These are phyloP conservation scores for Auanema freiburgensis DNA, from an alignment of 2,888 invertebrate genomes.

Conservation along the genomic window DNA sequence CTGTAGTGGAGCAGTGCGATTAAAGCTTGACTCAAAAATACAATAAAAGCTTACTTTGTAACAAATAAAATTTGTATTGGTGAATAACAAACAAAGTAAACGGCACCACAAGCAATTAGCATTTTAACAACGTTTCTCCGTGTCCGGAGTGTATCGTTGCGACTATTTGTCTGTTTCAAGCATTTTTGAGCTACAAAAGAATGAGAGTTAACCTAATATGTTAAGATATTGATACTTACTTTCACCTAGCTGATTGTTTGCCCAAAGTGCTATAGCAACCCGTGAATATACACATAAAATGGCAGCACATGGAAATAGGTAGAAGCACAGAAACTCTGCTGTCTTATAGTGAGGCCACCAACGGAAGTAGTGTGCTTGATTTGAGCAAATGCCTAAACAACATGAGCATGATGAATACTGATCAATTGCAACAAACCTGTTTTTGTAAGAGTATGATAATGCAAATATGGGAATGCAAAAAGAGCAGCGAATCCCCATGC, in stretches of 20 bases:
- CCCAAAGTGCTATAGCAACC: conserved; percentile 53
- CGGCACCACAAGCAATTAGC: conserved; percentile 67
- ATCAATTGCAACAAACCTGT: not conserved
- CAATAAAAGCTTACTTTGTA: conserved; percentile 39
- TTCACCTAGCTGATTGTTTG: conserved; percentile 50
- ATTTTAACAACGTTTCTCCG: conserved; percentile 67
- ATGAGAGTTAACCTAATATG: not conserved
- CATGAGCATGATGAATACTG: not conserved
- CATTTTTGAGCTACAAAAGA: conserved; percentile 1
- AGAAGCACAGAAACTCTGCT: conserved; percentile 57
- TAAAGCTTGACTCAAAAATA: conserved; percentile 4
- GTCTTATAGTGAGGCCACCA: conserved; percentile 55
- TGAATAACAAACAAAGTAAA: conserved; percentile 68
- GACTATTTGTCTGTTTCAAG: not conserved
- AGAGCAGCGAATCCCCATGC: conserved; percentile 49
- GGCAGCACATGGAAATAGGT: conserved; percentile 53
- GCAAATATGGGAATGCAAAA: conserved; percentile 56
- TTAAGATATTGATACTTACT: conserved; percentile 20
- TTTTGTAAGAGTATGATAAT: conserved; percentile 31
- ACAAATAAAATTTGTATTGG: conserved; percentile 65
- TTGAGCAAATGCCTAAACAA: conserved; percentile 36
- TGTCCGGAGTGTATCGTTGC: conserved; percentile 46
- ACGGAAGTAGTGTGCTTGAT: conserved; percentile 18
- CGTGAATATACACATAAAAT: conserved; percentile 53
- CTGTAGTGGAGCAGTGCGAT: conserved; percentile 28